Percentiles rank a stretch among this genome's conserved stretches.
phyloP scores from a whole-genome alignment of 2,797 vertebrate genomes.

The Sitta carolinensis region DNA sequence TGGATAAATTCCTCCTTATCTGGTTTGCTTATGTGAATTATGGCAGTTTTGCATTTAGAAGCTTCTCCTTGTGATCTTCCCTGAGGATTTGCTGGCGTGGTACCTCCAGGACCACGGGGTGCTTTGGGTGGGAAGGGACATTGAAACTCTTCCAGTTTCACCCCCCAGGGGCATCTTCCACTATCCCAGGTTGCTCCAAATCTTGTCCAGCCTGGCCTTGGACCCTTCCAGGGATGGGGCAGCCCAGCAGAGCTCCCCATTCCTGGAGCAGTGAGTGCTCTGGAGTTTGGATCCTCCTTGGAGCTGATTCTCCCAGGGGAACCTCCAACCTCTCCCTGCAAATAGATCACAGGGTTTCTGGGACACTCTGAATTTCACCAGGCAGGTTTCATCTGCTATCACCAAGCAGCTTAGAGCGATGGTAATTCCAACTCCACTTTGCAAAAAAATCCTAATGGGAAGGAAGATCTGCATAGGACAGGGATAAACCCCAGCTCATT shows the following conservation, averaged over 20 bases:
- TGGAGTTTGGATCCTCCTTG: not conserved
- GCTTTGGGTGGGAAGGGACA: not conserved
- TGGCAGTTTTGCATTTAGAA: not conserved
- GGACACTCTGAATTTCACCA: not conserved
- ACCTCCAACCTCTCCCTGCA: not conserved
- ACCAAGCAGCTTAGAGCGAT: accelerated
- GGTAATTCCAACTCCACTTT: not conserved
- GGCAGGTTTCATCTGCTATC: not conserved
- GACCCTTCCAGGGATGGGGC: not conserved
- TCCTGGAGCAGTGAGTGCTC: not conserved
- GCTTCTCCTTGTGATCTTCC: not conserved
- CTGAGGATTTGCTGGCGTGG: accelerated
- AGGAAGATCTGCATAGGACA: not conserved
- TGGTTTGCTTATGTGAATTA: constrained; percentile 53
- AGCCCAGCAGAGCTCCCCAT: not conserved
- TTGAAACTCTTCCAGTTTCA: not conserved
- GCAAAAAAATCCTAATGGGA: not conserved
- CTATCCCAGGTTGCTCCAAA: not conserved
- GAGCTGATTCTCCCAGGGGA: not conserved
- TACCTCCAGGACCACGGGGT: not conserved
- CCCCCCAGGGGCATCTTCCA: not conserved
- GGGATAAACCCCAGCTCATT: not conserved
- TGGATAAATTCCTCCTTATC: constrained; percentile 55
- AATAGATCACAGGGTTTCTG: accelerated
- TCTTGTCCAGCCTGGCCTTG: accelerated